Base-by-base conservation (phyloP, 2,888 invertebrate species). In the Neoscelio sp. region DNA sequence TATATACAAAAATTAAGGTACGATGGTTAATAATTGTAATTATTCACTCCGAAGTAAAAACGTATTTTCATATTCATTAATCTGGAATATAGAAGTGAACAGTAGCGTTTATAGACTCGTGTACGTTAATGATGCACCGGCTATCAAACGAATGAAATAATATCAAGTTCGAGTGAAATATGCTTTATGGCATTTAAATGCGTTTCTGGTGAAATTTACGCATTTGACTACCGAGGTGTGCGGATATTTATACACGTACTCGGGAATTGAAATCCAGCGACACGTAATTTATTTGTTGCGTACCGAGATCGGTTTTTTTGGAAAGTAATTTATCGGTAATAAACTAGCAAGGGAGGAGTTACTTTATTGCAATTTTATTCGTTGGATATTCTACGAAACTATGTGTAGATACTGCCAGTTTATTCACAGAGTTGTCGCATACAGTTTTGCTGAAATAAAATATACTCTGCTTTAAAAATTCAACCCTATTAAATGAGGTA, bases 1-100 rank as follows among this genome's bases (percentile, higher is more conserved):
- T n/a, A n/a, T n/a, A n/a, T n/a, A n/a, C n/a, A n/a, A n/a, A n/a
- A n/a, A n/a, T n/a, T n/a, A n/a, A n/a, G n/a, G n/a, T n/a, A 35
- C 17, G 17, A 5, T 20, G 35, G 38, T 48, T 58, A 68, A 58
- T 68, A 58, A 68, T 48, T 58, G 56, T 38, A 58, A 68, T 68
- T 68, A 68, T 4, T 68, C 68, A 87, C 85, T 84, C 83, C 83
- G 87, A 87, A 86, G 84, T 87, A 88, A 87, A n/a, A n/a, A 89
- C 86, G 84, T 82, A 85, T 83, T 83, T 80, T 82, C 46, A 82
- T 84, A 85, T 87, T 87, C 87, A 88, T 88, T 88, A 87, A 85
- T 67, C 82, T 78, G 75, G 77, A 78, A 81, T 77, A 38, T 26
- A 62, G 48, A 30, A 67, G 60, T 35, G 50, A 40, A 56, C 56